These are phyloP conservation scores for Tauraco erythrolophus DNA, from an alignment of 2,113 vertebrate genomes.

Conservation along the genomic window DNA sequence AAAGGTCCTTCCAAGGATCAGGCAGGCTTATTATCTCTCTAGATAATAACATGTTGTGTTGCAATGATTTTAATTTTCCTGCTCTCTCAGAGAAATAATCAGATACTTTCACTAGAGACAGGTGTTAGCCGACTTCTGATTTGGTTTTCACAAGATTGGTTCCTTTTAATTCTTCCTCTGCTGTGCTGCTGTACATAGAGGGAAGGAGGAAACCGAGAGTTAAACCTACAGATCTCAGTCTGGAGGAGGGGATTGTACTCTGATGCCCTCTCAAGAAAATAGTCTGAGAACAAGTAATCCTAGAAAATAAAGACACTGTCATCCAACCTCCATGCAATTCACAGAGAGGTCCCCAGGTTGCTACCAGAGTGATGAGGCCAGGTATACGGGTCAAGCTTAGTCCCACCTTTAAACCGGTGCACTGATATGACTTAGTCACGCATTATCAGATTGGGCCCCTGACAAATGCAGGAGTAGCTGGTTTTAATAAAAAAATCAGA, in stretches of 20 bases:
- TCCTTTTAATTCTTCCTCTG: not conserved
- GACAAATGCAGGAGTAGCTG: not conserved
- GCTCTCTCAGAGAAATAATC: not conserved
- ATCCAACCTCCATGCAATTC: not conserved
- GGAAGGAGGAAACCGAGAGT: not conserved
- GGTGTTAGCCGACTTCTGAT: not conserved
- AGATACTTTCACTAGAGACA: not conserved
- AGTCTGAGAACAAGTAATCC: not conserved
- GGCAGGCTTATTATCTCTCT: not conserved
- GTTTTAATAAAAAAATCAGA: not conserved
- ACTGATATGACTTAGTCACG: not conserved
- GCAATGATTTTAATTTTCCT: not conserved
- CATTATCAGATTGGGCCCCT: not conserved
- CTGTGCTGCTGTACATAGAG: not conserved
- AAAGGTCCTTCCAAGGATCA: not conserved
- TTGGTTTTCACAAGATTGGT: not conserved
- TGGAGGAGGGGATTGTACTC: not conserved
- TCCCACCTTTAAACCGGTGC: not conserved
- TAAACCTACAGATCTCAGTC: not conserved
- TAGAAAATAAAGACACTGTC: not conserved
- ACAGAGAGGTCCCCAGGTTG: not conserved
- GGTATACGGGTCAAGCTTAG: not conserved
- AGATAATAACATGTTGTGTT: not conserved
- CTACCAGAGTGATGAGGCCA: not conserved
- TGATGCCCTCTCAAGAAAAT: not conserved